Conservation (phyloP, 2,113 vertebrate species). For the Pedionomus torquatus region DNA sequence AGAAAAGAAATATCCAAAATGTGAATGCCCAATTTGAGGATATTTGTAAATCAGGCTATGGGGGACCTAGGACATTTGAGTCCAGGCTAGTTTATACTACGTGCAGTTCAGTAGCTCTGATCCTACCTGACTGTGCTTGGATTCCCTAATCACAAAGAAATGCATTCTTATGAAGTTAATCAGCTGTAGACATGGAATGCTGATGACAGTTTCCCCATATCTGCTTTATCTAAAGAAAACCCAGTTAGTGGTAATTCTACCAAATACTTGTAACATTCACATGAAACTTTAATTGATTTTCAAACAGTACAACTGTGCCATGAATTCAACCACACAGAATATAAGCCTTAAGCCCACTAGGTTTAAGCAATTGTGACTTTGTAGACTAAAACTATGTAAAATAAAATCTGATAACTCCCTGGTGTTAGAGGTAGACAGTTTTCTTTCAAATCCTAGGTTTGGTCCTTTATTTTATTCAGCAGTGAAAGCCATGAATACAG, state of each 20-base stretch:
- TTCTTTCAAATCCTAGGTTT: constrained; percentile 99
- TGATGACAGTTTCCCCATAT: constrained; percentile 75
- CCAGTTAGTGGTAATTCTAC: constrained; percentile 83
- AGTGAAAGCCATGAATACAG: constrained; percentile 99
- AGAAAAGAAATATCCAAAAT: constrained; percentile 41
- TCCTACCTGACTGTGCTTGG: constrained; percentile 75
- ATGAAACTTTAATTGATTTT: constrained; percentile 92
- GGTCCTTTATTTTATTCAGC: constrained; percentile 99
- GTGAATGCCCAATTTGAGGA: constrained; percentile 53
- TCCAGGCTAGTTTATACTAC: constrained; percentile 64
- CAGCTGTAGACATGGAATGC: constrained; percentile 84
- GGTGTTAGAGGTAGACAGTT: constrained; percentile 97
- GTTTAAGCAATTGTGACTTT: constrained; percentile 88
- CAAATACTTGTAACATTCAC: constrained; percentile 88
- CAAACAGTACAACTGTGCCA: constrained; percentile 84
- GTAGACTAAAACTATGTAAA: constrained; percentile 89
- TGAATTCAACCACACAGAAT: constrained; percentile 82
- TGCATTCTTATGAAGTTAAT: constrained; percentile 81
- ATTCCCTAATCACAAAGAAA: constrained; percentile 81
- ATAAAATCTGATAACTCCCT: constrained; percentile 90
- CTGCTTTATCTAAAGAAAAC: constrained; percentile 85
- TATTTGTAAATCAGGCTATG: constrained; percentile 40
- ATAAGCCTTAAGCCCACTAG: constrained; percentile 88
- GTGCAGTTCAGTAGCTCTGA: constrained; percentile 71
- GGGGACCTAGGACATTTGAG: constrained; percentile 57